Conservation (phyloP, 2,888 invertebrate species). For the Aphidius colemani region DNA sequence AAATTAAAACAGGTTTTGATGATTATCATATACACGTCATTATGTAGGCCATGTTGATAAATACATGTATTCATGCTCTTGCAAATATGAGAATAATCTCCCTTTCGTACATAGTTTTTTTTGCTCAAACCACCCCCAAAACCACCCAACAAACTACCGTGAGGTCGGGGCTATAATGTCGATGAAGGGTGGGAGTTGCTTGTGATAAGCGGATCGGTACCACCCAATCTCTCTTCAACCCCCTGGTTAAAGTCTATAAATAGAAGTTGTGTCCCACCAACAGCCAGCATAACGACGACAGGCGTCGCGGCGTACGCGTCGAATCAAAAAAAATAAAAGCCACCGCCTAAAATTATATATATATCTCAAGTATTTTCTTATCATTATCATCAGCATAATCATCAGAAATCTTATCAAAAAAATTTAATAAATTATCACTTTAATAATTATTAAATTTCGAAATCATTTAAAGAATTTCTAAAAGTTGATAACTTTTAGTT, state of each 20-base stretch:
- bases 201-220: no score
- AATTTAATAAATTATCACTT: no score
- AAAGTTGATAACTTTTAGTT: no score
- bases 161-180: neutral
- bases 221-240: neutral
- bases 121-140: neutral
- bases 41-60: conserved; percentile 17
- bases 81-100: conserved; percentile 32
- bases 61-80: conserved; percentile 23
- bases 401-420: no score
- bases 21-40: neutral
- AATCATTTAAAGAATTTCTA: neutral
- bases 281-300: conserved; percentile 51
- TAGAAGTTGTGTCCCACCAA: conserved; percentile 42
- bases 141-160: no score
- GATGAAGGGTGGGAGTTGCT: conserved; percentile 31
- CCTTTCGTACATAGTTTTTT: neutral
- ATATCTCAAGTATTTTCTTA: no score
- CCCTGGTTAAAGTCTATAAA: conserved; percentile 48
- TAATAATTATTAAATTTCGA: neutral
- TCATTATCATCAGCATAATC: no score
- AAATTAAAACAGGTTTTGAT: conserved; percentile 2
- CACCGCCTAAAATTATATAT: conserved; percentile 5
- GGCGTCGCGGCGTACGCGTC: conserved; percentile 45
- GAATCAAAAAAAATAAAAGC: conserved; percentile 19